Conservation (phyloP, 2,888 invertebrate species). For the Cryptocephalus moraei region DNA sequence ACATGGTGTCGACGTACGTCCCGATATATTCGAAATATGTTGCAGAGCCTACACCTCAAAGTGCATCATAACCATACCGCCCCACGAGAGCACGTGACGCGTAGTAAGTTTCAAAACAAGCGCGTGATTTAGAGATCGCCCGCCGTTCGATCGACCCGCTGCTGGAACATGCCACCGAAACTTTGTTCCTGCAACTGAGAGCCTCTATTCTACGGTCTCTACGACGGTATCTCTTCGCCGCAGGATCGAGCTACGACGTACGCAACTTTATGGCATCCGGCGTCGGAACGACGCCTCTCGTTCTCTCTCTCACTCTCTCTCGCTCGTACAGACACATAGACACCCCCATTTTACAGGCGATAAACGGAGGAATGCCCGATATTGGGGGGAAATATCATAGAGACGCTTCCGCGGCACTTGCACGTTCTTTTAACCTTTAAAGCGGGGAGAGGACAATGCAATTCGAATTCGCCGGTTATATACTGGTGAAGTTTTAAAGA, state of each 20-base stretch:
- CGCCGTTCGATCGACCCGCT: conserved; percentile 6
- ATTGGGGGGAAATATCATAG: no score
- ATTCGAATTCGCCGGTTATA: no score
- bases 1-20: conserved; percentile 16
- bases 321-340: no score
- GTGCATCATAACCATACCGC: background rate
- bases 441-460: no score
- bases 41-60: background rate
- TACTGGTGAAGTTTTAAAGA: no score
- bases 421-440: no score
- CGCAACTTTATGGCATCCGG: conserved; percentile 1
- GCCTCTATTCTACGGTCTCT: conserved; percentile 1
- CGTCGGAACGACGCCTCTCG: background rate
- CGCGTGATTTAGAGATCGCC: conserved; percentile 6
- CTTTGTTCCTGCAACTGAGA: conserved; percentile 11
- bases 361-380: no score
- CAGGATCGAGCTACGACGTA: conserved; percentile 1
- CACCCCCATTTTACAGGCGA: no score
- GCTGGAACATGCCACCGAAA: conserved; percentile 14
- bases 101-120: conserved; percentile 7
- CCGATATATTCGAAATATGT: background rate
- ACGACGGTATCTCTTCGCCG: background rate
- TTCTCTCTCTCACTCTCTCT: no score
- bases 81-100: background rate
- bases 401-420: no score